Conservation (phyloP, 2,113 vertebrate genomes). For the Clarias gariepinus region DNA sequence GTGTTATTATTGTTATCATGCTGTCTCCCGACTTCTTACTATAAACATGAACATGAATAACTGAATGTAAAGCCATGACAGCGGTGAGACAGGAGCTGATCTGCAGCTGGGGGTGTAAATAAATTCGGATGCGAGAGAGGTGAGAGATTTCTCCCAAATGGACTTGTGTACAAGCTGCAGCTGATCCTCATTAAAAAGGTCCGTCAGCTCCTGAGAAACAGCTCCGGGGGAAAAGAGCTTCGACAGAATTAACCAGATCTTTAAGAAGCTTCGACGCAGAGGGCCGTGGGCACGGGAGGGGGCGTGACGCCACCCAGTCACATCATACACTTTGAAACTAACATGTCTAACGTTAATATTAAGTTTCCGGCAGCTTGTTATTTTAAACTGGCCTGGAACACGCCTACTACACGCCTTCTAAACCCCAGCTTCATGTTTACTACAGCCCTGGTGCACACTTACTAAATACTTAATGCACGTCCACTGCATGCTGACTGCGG, state of each 20-base stretch:
- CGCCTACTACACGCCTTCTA: neutral
- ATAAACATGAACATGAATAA: too few relatives aligned
- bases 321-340: neutral
- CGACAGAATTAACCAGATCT: neutral
- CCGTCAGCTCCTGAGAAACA: neutral
- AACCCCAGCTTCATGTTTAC: neutral
- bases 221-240: neutral
- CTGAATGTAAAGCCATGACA: neutral
- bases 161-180: neutral
- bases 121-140: conserved; percentile 10
- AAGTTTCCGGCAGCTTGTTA: neutral
- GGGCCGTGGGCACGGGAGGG: too few relatives aligned
- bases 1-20: too few relatives aligned
- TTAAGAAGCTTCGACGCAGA: neutral
- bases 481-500: neutral
- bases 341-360: neutral
- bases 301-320: neutral
- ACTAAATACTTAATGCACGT: neutral
- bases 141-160: neutral
- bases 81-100: conserved; percentile 1
- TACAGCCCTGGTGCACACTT: neutral
- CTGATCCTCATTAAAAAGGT: conserved; percentile 10
- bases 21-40: too few relatives aligned
- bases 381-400: neutral
- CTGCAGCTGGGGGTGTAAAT: neutral